A percentile compares a stretch with the other conserved stretches of the same genome.
Conservation (phyloP, 2,888 invertebrate genomes). For the Oxytorus armatus region DNA sequence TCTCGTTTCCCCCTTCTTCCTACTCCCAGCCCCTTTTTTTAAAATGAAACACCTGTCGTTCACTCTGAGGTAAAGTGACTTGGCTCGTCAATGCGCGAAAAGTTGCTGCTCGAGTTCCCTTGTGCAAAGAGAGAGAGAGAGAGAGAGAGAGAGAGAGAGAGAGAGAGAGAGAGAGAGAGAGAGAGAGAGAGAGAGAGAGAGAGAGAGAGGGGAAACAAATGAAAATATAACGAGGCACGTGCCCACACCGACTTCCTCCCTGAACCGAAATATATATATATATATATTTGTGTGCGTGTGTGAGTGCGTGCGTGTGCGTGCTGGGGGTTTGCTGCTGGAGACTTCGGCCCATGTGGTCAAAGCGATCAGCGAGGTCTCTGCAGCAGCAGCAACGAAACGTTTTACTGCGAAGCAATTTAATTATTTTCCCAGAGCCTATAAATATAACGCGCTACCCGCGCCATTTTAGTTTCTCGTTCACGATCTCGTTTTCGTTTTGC, state of each 20-base stretch:
- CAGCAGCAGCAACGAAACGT: conserved; percentile 43
- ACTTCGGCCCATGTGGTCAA: conserved; percentile 47
- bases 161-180: not conserved
- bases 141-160: not conserved
- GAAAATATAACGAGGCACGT: conserved; percentile 59
- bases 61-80: conserved; percentile 18
- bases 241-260: conserved; percentile 44
- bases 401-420: conserved; percentile 65
- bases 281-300: not conserved
- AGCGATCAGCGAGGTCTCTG: conserved; percentile 38
- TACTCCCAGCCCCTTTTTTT: conserved; percentile 25
- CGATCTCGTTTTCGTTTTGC: not conserved
- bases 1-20: not conserved
- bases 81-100: conserved; percentile 51
- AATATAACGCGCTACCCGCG: conserved; percentile 58
- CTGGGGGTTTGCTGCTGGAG: not conserved
- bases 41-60: conserved; percentile 63
- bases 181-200: too few species aligned
- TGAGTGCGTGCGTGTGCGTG: not conserved
- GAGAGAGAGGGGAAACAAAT: too few species aligned
- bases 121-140: not conserved
- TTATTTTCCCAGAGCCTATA: conserved; percentile 67
- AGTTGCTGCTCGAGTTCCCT: conserved; percentile 28
- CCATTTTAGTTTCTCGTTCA: not conserved
- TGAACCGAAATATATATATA: conserved; percentile 5